A percentile compares a stretch with the other conserved stretches of the same genome.
Conservation (phyloP, 2,888 invertebrate species). For the Noctua janthina region DNA sequence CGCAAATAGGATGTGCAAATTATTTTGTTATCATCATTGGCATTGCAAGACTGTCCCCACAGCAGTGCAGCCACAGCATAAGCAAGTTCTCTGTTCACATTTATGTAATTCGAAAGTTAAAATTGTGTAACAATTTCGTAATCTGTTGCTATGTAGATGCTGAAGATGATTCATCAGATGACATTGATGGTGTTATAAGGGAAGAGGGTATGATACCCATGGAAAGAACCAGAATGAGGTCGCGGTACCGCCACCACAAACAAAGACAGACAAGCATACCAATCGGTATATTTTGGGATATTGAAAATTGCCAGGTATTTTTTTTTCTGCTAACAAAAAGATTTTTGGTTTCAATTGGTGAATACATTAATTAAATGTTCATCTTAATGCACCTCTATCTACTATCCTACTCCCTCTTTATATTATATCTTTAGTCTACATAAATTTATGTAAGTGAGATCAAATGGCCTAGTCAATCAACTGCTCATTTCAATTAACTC, state of each 20-base stretch:
- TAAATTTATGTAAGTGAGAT: neutral
- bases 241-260: conserved; percentile 85
- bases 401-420: neutral
- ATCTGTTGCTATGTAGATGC: conserved; percentile 75
- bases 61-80: neutral
- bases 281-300: conserved; percentile 98
- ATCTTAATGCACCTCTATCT: neutral
- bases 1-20: conserved; percentile 44
- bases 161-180: conserved; percentile 87
- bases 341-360: neutral
- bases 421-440: neutral
- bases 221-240: conserved; percentile 82
- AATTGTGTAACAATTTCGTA: neutral
- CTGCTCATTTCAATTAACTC: neutral
- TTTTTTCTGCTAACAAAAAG: neutral
- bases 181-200: conserved; percentile 74
- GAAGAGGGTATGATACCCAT: conserved; percentile 78
- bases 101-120: neutral
- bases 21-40: conserved; percentile 23
- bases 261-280: conserved; percentile 85
- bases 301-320: conserved; percentile 95
- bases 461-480: conserved; percentile 2
- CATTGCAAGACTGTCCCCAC: conserved; percentile 20
- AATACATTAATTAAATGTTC: neutral
- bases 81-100: neutral